Conservation (phyloP, 2,888 invertebrate species). For the Drosophila prostipennis region DNA sequence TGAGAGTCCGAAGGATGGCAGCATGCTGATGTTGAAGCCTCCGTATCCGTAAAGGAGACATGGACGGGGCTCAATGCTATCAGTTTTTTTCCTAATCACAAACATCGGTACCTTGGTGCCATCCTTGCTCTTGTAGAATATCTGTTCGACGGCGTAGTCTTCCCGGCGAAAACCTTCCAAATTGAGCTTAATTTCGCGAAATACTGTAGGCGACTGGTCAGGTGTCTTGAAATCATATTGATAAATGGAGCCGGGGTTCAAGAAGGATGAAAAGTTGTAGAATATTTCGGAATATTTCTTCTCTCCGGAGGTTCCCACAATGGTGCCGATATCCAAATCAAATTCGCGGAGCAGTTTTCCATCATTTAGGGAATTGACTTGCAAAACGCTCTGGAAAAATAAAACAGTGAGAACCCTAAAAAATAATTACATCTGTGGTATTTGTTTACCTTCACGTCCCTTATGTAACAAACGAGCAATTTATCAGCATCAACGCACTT, state of each 20-base stretch:
- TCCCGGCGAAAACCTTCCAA: slow-evolving; percentile 92
- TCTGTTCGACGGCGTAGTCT: slow-evolving; percentile 93
- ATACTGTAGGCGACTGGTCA: slow-evolving; percentile 88
- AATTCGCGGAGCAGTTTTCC: slow-evolving; percentile 91
- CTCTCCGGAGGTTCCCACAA: slow-evolving; percentile 93
- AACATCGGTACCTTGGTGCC: slow-evolving; percentile 98
- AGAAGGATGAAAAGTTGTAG: slow-evolving; percentile 96
- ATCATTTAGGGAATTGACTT: slow-evolving; percentile 90
- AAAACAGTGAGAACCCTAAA: background rate
- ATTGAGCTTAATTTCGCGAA: slow-evolving; percentile 91
- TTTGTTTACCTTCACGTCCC: slow-evolving; percentile 94
- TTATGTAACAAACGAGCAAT: slow-evolving; percentile 93
- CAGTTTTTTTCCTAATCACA: slow-evolving; percentile 90
- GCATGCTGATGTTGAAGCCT: slow-evolving; percentile 96
- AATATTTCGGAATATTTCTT: slow-evolving; percentile 95
- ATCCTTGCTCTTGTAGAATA: slow-evolving; percentile 97
- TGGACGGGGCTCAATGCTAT: slow-evolving; percentile 86
- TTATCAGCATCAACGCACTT: slow-evolving; percentile 93
- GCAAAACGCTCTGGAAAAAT: slow-evolving; percentile 89
- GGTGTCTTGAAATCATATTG: slow-evolving; percentile 90
- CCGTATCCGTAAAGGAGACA: slow-evolving; percentile 98
- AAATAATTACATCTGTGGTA: background rate
- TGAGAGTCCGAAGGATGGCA: slow-evolving; percentile 95
- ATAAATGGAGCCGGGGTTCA: slow-evolving; percentile 93
- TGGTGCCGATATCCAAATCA: slow-evolving; percentile 93